Base-by-base conservation (phyloP, 2,888 invertebrate species). In the Drosophila phalerata region DNA sequence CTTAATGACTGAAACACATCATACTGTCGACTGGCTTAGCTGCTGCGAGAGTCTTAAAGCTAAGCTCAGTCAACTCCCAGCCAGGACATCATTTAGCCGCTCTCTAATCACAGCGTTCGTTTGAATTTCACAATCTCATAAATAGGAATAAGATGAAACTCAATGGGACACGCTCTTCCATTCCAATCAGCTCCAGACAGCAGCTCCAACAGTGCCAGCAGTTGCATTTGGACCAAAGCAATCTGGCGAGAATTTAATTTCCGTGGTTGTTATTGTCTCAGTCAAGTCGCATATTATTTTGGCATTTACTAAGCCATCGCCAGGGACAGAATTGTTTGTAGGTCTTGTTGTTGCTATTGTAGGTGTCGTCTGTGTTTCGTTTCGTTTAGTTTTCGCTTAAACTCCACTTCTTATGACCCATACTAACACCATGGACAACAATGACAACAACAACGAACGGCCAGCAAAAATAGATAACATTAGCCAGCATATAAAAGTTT, bases 71-170 rank as follows among this genome's bases (percentile, higher is more conserved):
- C 51, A 69, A 28, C 66, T 68, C 52, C 40, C 42, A 43, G 68
- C 40, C 37, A 64, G 52, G 37, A 40, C 48, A 67, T 72, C 69
- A 37, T 25, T 51, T 48, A 60, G 49, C 48, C 32, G 47, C 17
- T 47, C 53, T 53, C 56, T 57, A 49, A 61, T 51, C 51, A 52
- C 51, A 43, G 28, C 40, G 15, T 43, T 56, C 65, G 58, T 77
- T 85, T 83, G 83, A 81, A 85, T 86, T 86, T 71, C 68, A 73
- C 77, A 86, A 83, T 79, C 70, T 48, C 84, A 83, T 84, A 86
- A 84, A 84, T 79, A 75, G 86, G 79, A 86, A 81, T 86, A 75
- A 86, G 51, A 56, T 58, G 65, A 65, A 68, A 63, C 72, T 80
- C 76, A 75, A 65, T 71, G 68, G 68, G 64, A 60, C 61, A 55